Evolutionary conservation across 2,888 invertebrate genomes (phyloP).

Genomic region (Ormyrus pomaceus): DNA sequence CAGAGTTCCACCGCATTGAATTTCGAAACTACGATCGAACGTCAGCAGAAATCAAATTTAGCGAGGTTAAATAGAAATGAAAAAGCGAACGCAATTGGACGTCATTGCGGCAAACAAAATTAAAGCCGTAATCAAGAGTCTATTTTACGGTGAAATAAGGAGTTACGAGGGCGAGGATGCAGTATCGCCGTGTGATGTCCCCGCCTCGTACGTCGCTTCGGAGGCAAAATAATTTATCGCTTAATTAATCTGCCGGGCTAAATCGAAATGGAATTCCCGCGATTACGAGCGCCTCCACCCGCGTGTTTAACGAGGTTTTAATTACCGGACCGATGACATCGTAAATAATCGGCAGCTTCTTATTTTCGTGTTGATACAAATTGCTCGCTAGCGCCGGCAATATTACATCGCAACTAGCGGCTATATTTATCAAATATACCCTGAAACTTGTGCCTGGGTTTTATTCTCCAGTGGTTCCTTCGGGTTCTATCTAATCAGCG

Average conservation of each 20-base stretch:
- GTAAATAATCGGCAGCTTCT: constrained; percentile 58
- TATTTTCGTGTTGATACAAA: constrained; percentile 10
- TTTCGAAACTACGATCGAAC: constrained; percentile 35
- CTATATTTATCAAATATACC: constrained; percentile 23
- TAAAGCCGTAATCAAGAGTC: neutral
- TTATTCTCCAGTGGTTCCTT: constrained; percentile 36
- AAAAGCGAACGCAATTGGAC: neutral
- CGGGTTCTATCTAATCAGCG: constrained; percentile 49
- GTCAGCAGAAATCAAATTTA: constrained; percentile 34
- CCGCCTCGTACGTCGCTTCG: neutral
- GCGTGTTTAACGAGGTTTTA: constrained; percentile 66
- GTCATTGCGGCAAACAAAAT: too few species aligned
- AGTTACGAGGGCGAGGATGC: too few species aligned
- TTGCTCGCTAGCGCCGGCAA: neutral
- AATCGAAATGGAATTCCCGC: constrained; percentile 44
- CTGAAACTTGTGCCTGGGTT: neutral
- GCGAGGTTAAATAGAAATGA: constrained; percentile 1
- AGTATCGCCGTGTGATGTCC: too few species aligned
- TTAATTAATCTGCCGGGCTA: constrained; percentile 45
- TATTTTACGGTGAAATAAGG: neutral
- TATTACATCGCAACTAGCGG: neutral
- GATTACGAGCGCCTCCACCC: constrained; percentile 25
- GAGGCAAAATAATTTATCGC: constrained; percentile 51
- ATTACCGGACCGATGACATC: constrained; percentile 62
- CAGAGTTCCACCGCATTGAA: constrained; percentile 26